Evolutionary conservation across 2,113 vertebrate genomes (phyloP).

Genomic region (Proteles cristata): DNA sequence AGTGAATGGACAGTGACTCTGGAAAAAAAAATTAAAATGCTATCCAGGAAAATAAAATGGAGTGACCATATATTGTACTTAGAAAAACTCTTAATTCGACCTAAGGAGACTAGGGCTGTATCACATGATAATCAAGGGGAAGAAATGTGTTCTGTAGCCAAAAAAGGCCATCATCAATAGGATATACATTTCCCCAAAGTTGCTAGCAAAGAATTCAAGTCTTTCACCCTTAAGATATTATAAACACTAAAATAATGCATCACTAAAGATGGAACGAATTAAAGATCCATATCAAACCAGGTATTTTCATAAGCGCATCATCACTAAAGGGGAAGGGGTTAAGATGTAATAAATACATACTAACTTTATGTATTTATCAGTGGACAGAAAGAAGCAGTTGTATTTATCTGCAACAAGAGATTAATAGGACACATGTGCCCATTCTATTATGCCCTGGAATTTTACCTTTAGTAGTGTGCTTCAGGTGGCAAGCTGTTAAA

Average conservation of each 20-base stretch:
- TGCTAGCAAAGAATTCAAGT: neutral
- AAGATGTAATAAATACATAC: too few species aligned
- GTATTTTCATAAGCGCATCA: neutral
- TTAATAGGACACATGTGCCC: neutral
- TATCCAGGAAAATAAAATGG: neutral
- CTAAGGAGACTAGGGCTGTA: neutral
- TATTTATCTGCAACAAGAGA: neutral
- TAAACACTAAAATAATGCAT: neutral
- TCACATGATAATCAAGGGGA: neutral
- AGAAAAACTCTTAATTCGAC: neutral
- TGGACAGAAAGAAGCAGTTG: neutral
- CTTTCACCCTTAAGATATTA: neutral
- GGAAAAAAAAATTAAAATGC: neutral
- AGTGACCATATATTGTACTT: neutral
- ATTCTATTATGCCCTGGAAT: conserved; percentile 46
- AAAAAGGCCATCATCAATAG: neutral
- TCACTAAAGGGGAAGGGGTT: neutral
- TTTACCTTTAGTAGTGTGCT: conserved; percentile 43
- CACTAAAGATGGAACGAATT: neutral
- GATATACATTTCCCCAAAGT: neutral
- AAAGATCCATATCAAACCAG: neutral
- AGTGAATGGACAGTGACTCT: neutral
- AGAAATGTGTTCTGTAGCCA: neutral
- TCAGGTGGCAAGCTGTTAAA: conserved; percentile 49
- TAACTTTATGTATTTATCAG: neutral